Evolutionary conservation across 2,113 vertebrate species (phyloP), one percentile per base, ranked within the genome.

Genomic region (Apteryx owenii): DNA sequence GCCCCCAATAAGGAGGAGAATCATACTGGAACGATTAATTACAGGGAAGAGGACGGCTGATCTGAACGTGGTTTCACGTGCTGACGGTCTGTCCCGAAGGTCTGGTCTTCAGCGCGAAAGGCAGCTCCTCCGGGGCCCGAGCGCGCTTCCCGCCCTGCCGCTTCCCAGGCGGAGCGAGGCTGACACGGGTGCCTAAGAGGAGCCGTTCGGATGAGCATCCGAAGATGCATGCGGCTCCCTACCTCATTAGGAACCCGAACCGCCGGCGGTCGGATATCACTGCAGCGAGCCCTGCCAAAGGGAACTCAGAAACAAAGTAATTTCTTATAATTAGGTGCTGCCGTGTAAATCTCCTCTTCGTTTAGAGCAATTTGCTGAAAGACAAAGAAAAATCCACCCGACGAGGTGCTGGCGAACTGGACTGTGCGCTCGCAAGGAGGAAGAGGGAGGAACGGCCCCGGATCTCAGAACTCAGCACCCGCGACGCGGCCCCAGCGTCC

Each of bases 321-420:
- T 77, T 60, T 88, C 88, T 86, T n/a, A 7, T 81, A 83, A 75
- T 75, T 44, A 93, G 90, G 50, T 68, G 77, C 93, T 71, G 91
- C 79, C 42, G 54, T 3, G 33, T 51, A 85, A 93, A 81, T 42
- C 89, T 75, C 8, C 76, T 78, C 79, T 66, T 85, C 88, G 50
- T 90, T 81, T 83, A 66, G 68, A 81, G 44, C 64, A 73, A 88
- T 85, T 88, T 66, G 36, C 93, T 54, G 68, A 17, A 77, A 93
- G 91, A 95, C 95, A 97, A 97, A 89, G 84, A 65, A 64, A 91
- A 93, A 85, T 36, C 72, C 81, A 91, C 95, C 84, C 62, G 78
- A 87, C 0, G 17, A 89, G 66, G 58, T 83, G 71, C 0, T 7
- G 17, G 79, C 6, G 71, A 91, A 89, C 48, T 10, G 0, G 13